Percentiles rank a stretch among this genome's conserved stretches.
phyloP scores from a whole-genome alignment of 2,888 invertebrate genomes.

The Yponomeuta cagnagella region DNA sequence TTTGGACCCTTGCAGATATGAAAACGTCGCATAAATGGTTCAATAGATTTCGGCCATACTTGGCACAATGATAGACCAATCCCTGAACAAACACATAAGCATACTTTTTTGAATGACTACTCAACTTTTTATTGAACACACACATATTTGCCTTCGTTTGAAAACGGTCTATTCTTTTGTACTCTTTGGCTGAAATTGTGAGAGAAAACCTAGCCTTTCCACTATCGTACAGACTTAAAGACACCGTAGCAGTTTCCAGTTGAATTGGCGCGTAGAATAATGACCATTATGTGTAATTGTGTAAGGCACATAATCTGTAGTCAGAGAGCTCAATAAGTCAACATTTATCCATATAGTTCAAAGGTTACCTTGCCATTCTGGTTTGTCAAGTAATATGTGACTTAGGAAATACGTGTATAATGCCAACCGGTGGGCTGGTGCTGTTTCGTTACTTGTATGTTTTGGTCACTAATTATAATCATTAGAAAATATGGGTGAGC shows the following conservation, averaged over 20 bases:
- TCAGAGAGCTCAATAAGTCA: slow-evolving; percentile 1
- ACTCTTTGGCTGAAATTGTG: neutral
- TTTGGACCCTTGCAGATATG: too few species aligned
- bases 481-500: neutral
- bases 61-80: too few species aligned
- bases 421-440: neutral
- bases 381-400: slow-evolving; percentile 33
- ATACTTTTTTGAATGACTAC: too few species aligned
- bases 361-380: slow-evolving; percentile 47
- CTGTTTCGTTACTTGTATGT: neutral
- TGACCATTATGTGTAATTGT: neutral
- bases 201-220: slow-evolving; percentile 6
- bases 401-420: slow-evolving; percentile 10
- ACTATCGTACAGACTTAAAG: neutral
- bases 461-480: neutral
- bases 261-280: neutral
- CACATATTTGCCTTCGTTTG: too few species aligned
- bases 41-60: too few species aligned
- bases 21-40: too few species aligned
- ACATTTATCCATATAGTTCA: slow-evolving; percentile 40
- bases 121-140: too few species aligned
- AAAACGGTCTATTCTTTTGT: too few species aligned
- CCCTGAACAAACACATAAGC: too few species aligned
- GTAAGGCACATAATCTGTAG: neutral
- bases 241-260: neutral